Conservation (phyloP, 1,140 invertebrate species). For the Neodiprion virginianus region DNA sequence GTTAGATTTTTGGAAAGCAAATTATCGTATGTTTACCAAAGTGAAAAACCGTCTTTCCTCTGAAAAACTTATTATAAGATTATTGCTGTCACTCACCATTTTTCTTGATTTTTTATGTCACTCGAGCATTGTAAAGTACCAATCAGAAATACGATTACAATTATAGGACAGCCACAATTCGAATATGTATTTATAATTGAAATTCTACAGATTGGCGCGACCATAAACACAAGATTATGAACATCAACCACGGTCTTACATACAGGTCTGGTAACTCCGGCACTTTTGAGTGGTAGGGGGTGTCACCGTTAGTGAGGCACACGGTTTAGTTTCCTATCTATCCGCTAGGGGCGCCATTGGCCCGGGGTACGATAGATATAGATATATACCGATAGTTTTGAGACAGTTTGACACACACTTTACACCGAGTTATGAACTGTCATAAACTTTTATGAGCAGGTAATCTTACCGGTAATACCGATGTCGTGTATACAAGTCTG, state of each 20-base stretch:
- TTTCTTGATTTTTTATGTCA: not conserved
- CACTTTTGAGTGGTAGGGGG: too few species aligned
- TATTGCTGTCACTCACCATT: not conserved
- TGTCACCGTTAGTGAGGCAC: too few species aligned
- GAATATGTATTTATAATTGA: not conserved
- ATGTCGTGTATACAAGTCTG: too few species aligned
- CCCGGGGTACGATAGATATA: not conserved
- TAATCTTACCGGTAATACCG: too few species aligned
- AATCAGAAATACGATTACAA: not conserved
- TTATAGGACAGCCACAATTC: not conserved
- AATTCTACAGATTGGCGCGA: not conserved
- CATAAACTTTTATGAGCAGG: too few species aligned
- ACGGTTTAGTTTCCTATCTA: not conserved
- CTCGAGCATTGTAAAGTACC: not conserved
- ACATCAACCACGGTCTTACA: too few species aligned
- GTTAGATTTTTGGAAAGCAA: not conserved
- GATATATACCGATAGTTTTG: too few species aligned
- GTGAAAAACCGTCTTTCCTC: too few species aligned
- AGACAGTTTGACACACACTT: too few species aligned
- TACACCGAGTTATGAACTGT: too few species aligned
- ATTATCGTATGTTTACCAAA: not conserved
- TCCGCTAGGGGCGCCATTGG: not conserved
- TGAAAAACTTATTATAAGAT: not conserved
- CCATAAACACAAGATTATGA: not conserved
- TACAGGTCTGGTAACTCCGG: too few species aligned